These are phyloP conservation scores for Aradus depressus DNA, from an alignment of 2,888 invertebrate species.

Conservation along the genomic window DNA sequence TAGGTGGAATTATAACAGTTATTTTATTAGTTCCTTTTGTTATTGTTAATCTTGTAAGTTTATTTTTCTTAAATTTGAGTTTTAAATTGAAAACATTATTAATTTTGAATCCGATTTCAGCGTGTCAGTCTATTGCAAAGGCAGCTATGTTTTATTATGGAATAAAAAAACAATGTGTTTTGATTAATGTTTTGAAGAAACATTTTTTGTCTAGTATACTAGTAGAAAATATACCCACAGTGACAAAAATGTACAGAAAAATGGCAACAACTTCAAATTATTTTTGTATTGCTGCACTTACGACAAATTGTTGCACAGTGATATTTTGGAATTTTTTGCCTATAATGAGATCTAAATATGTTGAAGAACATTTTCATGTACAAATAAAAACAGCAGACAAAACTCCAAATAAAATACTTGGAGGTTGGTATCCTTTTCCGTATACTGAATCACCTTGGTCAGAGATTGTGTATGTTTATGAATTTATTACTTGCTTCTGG, in stretches of 20 bases:
- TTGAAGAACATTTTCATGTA: constrained; percentile 1
- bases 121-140: constrained; percentile 3
- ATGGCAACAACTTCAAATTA: too few species aligned
- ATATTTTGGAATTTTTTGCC: constrained; percentile 7
- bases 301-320: not conserved
- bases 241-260: too few species aligned
- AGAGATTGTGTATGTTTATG: constrained; percentile 10
- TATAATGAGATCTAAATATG: constrained; percentile 10
- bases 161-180: constrained; percentile 6
- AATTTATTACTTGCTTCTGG: not conserved
- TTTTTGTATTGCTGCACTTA: too few species aligned
- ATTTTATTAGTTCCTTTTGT: too few species aligned
- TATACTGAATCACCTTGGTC: not conserved
- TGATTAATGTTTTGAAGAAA: constrained; percentile 14
- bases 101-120: constrained; percentile 11
- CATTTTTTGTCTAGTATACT: constrained; percentile 8
- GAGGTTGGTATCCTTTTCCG: constrained; percentile 5
- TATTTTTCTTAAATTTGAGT: too few species aligned
- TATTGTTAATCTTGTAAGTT: too few species aligned
- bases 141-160: not conserved
- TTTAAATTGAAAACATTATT: constrained; percentile 6
- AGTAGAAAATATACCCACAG: not conserved
- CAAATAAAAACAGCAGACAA: not conserved
- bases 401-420: constrained; percentile 10
- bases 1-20: too few species aligned